These are phyloP conservation scores for Ormyrus thymus DNA, from an alignment of 2,888 invertebrate species.

Conservation along the genomic window DNA sequence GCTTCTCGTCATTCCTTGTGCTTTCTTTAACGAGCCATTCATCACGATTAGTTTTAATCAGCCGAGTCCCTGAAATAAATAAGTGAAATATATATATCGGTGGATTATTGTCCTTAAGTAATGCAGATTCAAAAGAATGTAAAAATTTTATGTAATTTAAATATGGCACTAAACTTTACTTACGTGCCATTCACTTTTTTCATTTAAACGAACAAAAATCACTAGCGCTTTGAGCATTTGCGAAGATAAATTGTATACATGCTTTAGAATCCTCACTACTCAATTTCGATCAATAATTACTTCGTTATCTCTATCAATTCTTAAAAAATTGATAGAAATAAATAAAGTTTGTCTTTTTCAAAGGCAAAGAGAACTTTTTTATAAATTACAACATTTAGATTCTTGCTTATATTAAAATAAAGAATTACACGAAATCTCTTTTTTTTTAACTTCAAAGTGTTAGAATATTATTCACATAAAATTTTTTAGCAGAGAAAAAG, in stretches of 20 bases:
- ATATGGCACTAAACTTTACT: slow-evolving; percentile 50
- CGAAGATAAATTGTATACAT: slow-evolving; percentile 49
- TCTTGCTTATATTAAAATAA: too few species aligned
- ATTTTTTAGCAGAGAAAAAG: too few species aligned
- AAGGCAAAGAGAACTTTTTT: too few species aligned
- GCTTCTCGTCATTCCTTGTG: slow-evolving; percentile 56
- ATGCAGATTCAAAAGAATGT: slow-evolving; percentile 56
- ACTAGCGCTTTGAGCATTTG: slow-evolving; percentile 19
- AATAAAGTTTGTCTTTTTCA: too few species aligned
- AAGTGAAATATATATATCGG: background rate
- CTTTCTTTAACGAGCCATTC: slow-evolving; percentile 61
- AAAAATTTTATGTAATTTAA: slow-evolving; percentile 45
- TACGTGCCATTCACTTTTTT: slow-evolving; percentile 49
- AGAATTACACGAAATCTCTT: too few species aligned
- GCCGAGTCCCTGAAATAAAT: slow-evolving; percentile 46
- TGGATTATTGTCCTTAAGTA: slow-evolving; percentile 12
- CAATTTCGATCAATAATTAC: slow-evolving; percentile 1
- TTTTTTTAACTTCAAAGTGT: too few species aligned
- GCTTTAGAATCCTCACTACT: slow-evolving; percentile 55
- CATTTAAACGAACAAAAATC: slow-evolving; percentile 29
- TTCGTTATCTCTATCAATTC: slow-evolving; percentile 16
- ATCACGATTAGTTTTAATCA: slow-evolving; percentile 53
- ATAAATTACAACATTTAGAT: too few species aligned
- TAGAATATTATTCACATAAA: too few species aligned
- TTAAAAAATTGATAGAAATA: slow-evolving; percentile 21